Conservation (phyloP, 2,888 invertebrate genomes). For the Limnephilus marmoratus region DNA sequence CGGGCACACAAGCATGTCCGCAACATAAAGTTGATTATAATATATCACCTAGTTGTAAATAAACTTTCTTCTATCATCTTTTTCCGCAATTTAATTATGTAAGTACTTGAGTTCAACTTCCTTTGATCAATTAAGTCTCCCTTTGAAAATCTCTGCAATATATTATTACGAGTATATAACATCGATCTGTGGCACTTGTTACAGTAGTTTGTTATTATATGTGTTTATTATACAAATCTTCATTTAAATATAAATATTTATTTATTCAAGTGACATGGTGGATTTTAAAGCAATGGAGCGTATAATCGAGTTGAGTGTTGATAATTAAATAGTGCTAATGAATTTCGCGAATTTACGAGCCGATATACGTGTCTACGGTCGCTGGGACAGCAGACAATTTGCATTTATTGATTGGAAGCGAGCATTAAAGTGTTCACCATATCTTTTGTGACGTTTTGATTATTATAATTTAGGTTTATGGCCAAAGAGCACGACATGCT, state of each 20-base stretch:
- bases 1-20: no score
- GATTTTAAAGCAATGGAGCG: not conserved
- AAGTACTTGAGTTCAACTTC: no score
- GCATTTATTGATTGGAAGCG: slow-evolving; percentile 51
- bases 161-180: no score
- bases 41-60: no score
- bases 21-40: no score
- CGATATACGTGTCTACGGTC: not conserved
- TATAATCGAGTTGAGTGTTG: slow-evolving; percentile 7
- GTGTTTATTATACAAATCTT: not conserved
- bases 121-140: no score
- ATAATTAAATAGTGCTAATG: slow-evolving; percentile 46
- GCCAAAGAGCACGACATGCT: not conserved
- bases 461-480: not conserved
- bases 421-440: not conserved
- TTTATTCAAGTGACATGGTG: not conserved
- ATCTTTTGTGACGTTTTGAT: not conserved
- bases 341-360: slow-evolving; percentile 45
- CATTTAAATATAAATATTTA: not conserved
- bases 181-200: no score
- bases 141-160: no score
- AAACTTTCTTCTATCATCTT: no score
- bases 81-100: no score
- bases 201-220: not conserved
- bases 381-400: slow-evolving; percentile 7